A percentile compares a stretch with the other conserved stretches of the same genome.
These are phyloP conservation scores for Jaculus jaculus DNA, from an alignment of 2,113 vertebrate species.

Conservation along the genomic window DNA sequence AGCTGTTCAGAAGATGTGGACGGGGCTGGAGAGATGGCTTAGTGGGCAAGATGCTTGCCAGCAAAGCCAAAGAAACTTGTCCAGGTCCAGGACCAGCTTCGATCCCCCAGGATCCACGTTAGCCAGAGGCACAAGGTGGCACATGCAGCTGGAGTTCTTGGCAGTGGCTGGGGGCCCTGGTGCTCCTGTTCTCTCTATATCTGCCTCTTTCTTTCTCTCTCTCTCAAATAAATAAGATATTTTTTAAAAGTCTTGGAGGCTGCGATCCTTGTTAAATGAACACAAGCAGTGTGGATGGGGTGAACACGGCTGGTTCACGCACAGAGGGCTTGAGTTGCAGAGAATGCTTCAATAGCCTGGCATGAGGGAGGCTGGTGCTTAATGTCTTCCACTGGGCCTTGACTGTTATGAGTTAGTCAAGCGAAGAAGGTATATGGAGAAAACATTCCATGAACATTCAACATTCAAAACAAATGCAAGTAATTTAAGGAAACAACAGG, in stretches of 20 bases:
- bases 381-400: neutral
- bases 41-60: no score
- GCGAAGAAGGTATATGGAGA: neutral
- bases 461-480: neutral
- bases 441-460: neutral
- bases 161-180: no score
- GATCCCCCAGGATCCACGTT: no score
- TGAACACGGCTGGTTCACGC: rapidly evolving
- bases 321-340: neutral
- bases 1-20: neutral
- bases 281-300: neutral
- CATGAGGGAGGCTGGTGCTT: neutral
- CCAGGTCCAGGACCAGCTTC: no score
- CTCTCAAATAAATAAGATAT: no score
- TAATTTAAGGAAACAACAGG: neutral
- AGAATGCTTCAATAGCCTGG: neutral
- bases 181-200: no score
- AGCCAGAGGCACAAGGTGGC: no score
- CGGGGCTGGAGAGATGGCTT: no score
- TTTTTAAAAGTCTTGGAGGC: neutral
- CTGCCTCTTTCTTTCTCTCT: no score
- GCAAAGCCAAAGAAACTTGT: no score
- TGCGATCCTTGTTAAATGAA: neutral
- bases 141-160: no score
- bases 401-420: neutral